Conservation (phyloP, 1,140 invertebrate genomes). For the Mesaphorura yosii region DNA sequence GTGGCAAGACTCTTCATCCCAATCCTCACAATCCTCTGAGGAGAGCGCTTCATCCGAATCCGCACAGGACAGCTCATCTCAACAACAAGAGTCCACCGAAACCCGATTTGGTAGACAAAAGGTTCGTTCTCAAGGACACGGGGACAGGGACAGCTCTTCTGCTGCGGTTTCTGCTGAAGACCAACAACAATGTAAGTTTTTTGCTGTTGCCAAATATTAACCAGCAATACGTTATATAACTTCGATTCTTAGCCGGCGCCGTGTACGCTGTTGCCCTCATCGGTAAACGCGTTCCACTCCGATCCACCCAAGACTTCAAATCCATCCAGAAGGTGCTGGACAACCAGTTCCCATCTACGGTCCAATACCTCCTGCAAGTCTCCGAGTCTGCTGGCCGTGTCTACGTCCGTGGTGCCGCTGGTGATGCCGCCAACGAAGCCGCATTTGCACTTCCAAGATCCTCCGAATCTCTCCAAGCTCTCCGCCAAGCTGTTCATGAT, state of each 20-base stretch:
- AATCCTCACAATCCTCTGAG: constrained; percentile 7
- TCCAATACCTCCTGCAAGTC: constrained; percentile 23
- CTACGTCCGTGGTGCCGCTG: constrained; percentile 17
- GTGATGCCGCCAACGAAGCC: constrained; percentile 26
- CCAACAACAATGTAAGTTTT: neutral
- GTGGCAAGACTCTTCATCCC: constrained; percentile 2
- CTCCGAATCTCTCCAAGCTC: constrained; percentile 13
- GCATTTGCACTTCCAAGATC: constrained; percentile 12
- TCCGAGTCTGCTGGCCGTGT: neutral
- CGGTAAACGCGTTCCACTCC: constrained; percentile 19
- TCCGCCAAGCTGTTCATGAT: constrained; percentile 19
- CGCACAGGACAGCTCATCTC: neutral
- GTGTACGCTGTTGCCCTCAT: constrained; percentile 19
- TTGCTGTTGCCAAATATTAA: too few relatives aligned
- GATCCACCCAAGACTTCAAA: neutral
- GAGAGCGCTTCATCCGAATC: neutral
- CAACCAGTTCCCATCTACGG: constrained; percentile 3
- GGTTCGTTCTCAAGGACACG: neutral
- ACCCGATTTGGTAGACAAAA: neutral
- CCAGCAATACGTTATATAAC: too few relatives aligned
- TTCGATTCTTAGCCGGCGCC: too few relatives aligned
- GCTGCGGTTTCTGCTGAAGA: neutral
- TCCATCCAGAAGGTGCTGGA: constrained; percentile 10
- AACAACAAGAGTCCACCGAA: constrained; percentile 3
- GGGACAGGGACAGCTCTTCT: neutral